Percentiles rank a stretch among this genome's conserved stretches.
phyloP scores from a whole-genome alignment of 2,888 invertebrate genomes.

The Caenorhabditis zanzibari region DNA sequence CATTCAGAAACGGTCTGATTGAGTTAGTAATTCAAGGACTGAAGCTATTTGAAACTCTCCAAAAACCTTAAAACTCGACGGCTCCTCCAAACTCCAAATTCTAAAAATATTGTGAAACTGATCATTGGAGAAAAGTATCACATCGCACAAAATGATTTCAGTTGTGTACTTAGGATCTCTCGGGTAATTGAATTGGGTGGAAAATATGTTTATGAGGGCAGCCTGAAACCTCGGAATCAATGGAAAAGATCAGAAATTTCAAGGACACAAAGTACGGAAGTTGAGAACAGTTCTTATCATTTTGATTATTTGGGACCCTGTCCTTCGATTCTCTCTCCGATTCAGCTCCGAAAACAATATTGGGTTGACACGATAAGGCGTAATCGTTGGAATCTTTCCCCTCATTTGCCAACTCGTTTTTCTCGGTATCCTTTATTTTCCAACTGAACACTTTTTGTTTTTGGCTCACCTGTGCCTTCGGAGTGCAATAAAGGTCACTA shows the following conservation, averaged over 20 bases:
- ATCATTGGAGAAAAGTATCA: neutral
- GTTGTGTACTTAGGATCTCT: neutral
- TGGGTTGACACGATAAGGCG: too few species aligned
- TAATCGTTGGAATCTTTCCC: too few species aligned
- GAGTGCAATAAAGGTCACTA: neutral
- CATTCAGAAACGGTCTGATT: too few species aligned
- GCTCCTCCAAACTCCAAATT: too few species aligned
- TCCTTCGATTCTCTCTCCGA: too few species aligned
- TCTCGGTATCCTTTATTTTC: neutral
- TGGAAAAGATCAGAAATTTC: neutral
- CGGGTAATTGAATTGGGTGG: neutral
- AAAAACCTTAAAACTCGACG: too few species aligned
- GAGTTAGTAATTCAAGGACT: too few species aligned
- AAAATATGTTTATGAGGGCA: neutral
- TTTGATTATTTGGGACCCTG: too few species aligned
- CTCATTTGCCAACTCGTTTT: neutral
- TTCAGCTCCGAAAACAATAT: neutral
- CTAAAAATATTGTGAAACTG: neutral
- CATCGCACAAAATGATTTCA: slow-evolving; percentile 17
- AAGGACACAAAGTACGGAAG: neutral
- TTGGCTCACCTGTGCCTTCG: neutral
- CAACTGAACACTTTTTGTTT: too few species aligned
- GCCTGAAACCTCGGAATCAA: neutral
- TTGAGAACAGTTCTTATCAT: neutral
- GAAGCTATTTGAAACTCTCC: too few species aligned